phyloP scores from a whole-genome alignment of 2,888 invertebrate species.

The Drosophila phalerata region DNA sequence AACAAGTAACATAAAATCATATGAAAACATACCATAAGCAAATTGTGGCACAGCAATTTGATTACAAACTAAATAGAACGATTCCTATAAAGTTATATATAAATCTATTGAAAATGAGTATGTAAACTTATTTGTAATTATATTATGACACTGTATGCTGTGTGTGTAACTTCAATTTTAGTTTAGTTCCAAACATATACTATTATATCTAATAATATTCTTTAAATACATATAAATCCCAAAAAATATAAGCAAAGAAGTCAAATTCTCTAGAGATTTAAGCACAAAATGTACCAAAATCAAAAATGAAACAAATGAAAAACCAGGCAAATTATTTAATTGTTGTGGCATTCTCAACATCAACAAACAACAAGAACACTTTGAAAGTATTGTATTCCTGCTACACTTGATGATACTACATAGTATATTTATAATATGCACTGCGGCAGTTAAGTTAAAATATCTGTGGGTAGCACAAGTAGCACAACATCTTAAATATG shows the following conservation, averaged over 20 bases:
- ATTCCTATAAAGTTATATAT: conserved; percentile 73
- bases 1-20: conserved; percentile 26
- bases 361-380: conserved; percentile 31
- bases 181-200: conserved; percentile 50
- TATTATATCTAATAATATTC: conserved; percentile 8
- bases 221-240: conserved; percentile 14
- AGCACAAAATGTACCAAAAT: conserved; percentile 67
- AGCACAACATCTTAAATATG: conserved; percentile 54
- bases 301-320: conserved; percentile 24
- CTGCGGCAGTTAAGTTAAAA: conserved; percentile 56
- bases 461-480: conserved; percentile 63
- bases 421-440: conserved; percentile 36
- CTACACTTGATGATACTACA: conserved; percentile 14
- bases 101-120: conserved; percentile 36
- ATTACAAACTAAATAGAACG: conserved; percentile 67
- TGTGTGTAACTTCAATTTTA: conserved; percentile 71
- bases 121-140: conserved; percentile 45
- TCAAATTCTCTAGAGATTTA: conserved; percentile 74
- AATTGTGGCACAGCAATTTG: conserved; percentile 65
- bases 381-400: conserved; percentile 56
- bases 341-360: conserved; percentile 19
- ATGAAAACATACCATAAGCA: conserved; percentile 66
- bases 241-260: conserved; percentile 68
- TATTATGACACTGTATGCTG: conserved; percentile 46
- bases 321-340: conserved; percentile 51